phyloP scores from a whole-genome alignment of 2,113 vertebrate species.

The Oreochromis niloticus region DNA sequence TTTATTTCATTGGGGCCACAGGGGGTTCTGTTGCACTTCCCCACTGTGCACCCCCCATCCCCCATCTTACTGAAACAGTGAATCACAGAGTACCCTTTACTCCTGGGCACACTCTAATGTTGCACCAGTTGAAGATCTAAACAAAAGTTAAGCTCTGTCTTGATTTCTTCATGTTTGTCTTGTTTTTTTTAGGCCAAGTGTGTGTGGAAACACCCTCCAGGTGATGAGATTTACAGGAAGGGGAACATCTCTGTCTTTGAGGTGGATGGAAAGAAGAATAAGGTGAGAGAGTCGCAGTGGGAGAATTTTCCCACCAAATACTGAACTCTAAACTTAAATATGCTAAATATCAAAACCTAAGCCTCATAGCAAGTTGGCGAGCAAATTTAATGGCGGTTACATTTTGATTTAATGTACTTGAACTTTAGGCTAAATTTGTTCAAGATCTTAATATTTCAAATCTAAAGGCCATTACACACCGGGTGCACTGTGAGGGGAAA shows the following conservation, averaged over 20 bases:
- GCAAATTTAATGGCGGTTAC: accelerated
- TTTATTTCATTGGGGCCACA: too few relatives aligned
- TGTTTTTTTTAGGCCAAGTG: slow-evolving; percentile 79
- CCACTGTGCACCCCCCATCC: accelerated
- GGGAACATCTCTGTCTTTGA: slow-evolving; percentile 94
- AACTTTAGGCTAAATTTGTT: neutral
- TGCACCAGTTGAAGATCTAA: neutral
- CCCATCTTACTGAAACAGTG: neutral
- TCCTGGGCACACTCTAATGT: neutral
- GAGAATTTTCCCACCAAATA: neutral
- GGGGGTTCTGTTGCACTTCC: neutral
- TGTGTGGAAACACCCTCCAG: slow-evolving; percentile 95
- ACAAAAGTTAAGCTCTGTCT: neutral
- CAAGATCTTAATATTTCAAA: neutral
- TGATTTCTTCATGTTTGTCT: neutral
- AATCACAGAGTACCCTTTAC: neutral
- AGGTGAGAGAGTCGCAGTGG: slow-evolving; percentile 66
- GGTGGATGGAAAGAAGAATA: slow-evolving; percentile 97
- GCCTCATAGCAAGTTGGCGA: accelerated
- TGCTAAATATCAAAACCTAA: neutral
- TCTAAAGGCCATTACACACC: neutral
- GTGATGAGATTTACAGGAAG: slow-evolving; percentile 96
- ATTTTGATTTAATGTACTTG: neutral
- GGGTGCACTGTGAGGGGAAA: neutral
- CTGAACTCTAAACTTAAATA: neutral